A percentile compares a stretch with the other conserved stretches of the same genome.
Evolutionary conservation across 2,113 vertebrate genomes (phyloP).

Genomic region (Sylvietta virens): DNA sequence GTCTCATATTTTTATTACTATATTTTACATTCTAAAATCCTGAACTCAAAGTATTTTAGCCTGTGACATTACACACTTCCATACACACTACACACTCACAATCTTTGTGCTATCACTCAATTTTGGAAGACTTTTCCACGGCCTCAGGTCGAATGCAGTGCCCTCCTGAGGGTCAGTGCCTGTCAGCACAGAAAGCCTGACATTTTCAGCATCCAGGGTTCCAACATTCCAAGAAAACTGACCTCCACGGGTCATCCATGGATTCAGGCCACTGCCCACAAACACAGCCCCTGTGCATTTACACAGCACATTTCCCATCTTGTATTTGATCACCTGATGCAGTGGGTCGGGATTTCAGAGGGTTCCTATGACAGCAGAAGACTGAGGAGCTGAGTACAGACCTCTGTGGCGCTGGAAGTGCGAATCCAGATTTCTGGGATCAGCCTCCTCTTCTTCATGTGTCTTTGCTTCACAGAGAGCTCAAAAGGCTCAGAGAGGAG

Average conservation of each 20-base stretch:
- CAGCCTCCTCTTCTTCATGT: accelerated
- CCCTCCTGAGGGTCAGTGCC: too few relatives aligned
- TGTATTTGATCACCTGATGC: neutral
- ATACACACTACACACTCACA: too few relatives aligned
- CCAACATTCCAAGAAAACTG: too few relatives aligned
- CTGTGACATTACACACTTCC: too few relatives aligned
- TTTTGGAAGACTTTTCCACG: too few relatives aligned
- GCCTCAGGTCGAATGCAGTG: too few relatives aligned
- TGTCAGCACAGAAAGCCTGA: too few relatives aligned
- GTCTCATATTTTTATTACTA: too few relatives aligned
- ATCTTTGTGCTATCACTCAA: too few relatives aligned
- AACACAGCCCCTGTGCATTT: neutral
- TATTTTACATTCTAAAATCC: too few relatives aligned
- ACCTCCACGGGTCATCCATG: neutral
- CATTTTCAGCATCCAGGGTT: too few relatives aligned
- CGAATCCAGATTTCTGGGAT: neutral
- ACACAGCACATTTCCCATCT: neutral
- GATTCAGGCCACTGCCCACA: neutral
- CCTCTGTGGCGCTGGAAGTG: neutral
- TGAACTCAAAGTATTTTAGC: too few relatives aligned
- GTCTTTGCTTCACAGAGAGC: neutral
- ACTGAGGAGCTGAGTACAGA: neutral
- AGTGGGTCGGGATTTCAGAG: neutral
- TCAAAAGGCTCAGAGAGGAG: neutral
- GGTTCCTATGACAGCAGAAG: neutral